Conservation (phyloP, 2,888 invertebrate genomes). For the Oligia strigilis region DNA sequence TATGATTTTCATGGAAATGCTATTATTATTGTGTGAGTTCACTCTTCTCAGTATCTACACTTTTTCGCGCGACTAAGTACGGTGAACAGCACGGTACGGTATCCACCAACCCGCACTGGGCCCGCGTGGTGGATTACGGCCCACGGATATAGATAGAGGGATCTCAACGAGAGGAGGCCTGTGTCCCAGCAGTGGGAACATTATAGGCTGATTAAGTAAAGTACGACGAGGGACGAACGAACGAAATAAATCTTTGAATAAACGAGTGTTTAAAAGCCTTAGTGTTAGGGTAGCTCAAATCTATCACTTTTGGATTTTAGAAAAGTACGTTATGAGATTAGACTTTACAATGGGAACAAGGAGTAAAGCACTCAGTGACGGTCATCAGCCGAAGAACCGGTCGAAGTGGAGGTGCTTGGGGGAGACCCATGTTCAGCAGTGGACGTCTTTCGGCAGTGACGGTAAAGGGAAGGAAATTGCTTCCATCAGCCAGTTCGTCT, state of each 20-base stretch:
- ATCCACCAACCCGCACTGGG: too few relatives aligned
- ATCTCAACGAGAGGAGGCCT: too few relatives aligned
- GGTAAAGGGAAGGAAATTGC: neutral
- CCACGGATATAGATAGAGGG: too few relatives aligned
- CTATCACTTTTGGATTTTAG: neutral
- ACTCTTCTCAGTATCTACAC: neutral
- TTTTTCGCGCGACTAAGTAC: neutral
- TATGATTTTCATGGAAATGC: neutral
- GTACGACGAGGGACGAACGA: too few relatives aligned
- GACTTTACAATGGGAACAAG: neutral
- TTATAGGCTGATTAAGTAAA: too few relatives aligned
- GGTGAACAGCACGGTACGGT: too few relatives aligned
- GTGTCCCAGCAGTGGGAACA: too few relatives aligned
- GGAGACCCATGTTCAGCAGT: too few relatives aligned
- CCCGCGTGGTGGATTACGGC: too few relatives aligned
- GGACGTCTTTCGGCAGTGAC: too few relatives aligned
- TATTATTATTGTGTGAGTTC: neutral
- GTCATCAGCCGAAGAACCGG: neutral
- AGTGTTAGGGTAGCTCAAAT: neutral
- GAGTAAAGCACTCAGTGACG: neutral
- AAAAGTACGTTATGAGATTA: neutral
- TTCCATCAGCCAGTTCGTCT: neutral
- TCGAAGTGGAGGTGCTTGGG: too few relatives aligned
- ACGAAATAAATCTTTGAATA: neutral
- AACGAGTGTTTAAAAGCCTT: neutral